Conservation (phyloP, 2,797 vertebrate species). For the Sebastes iracundus region DNA sequence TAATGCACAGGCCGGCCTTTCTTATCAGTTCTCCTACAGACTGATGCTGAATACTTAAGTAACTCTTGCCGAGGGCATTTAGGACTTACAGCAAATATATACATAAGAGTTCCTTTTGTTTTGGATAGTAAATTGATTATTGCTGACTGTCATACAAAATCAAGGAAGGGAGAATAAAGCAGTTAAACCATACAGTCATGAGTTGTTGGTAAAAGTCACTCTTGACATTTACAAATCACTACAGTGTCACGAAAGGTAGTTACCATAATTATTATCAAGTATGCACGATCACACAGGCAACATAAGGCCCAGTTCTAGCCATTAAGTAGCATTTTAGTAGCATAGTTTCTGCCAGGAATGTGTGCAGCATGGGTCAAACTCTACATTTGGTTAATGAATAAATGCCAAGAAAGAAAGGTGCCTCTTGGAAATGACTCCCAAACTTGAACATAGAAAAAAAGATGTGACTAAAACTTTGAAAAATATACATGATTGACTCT, state of each 20-base stretch:
- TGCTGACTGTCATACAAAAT: background rate
- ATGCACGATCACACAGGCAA: background rate
- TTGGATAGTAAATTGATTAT: background rate
- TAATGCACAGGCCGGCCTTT: background rate
- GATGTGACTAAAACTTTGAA: background rate
- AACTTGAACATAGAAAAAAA: background rate
- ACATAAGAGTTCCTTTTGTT: background rate
- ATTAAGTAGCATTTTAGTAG: background rate
- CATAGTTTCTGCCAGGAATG: constrained; percentile 47
- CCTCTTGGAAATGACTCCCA: constrained; percentile 20
- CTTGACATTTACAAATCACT: background rate
- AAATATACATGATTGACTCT: background rate
- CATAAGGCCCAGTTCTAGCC: background rate
- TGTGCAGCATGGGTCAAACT: constrained; percentile 71
- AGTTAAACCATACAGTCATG: background rate
- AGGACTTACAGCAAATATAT: background rate
- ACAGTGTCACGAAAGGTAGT: background rate
- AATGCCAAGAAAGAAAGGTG: constrained; percentile 46
- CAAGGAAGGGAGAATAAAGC: background rate
- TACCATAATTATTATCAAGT: background rate
- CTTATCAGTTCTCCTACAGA: constrained; percentile 50
- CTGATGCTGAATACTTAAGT: constrained; percentile 6
- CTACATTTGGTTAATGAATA: constrained; percentile 80
- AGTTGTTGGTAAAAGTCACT: background rate
- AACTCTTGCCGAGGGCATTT: background rate